phyloP scores from a whole-genome alignment of 2,888 invertebrate species.

The Fragum whitleyi region DNA sequence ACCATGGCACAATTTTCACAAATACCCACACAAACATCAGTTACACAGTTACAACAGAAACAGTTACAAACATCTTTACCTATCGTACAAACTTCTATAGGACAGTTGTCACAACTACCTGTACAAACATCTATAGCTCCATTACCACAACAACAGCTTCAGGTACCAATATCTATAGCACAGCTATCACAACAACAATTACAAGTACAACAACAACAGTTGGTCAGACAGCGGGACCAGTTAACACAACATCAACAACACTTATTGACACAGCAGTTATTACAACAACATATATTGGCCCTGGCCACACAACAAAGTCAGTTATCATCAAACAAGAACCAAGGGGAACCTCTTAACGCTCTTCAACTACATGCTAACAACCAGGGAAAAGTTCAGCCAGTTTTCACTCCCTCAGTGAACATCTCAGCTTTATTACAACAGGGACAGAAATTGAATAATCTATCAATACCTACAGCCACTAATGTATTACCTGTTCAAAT shows the following conservation, averaged over 20 bases:
- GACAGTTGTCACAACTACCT: neutral
- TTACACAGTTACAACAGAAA: too few species aligned
- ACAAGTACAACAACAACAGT: constrained; percentile 41
- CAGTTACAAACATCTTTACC: neutral
- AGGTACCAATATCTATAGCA: constrained; percentile 8
- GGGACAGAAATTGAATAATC: constrained; percentile 33
- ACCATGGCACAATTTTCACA: too few species aligned
- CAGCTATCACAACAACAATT: constrained; percentile 35
- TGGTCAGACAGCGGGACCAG: constrained; percentile 52
- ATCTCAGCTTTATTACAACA: constrained; percentile 49
- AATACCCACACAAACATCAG: too few species aligned
- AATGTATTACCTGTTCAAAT: constrained; percentile 36
- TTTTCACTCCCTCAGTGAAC: constrained; percentile 33
- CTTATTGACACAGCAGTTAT: constrained; percentile 45
- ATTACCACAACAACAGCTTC: neutral
- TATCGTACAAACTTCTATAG: neutral
- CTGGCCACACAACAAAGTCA: constrained; percentile 44
- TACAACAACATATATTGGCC: constrained; percentile 47
- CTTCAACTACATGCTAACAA: constrained; percentile 25
- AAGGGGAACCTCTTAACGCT: neutral
- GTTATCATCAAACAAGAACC: neutral
- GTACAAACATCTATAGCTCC: neutral
- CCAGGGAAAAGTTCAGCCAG: constrained; percentile 6
- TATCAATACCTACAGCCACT: constrained; percentile 8
- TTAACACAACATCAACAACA: constrained; percentile 51